A percentile compares a stretch with the other conserved stretches of the same genome.
phyloP scores from a whole-genome alignment of 1,140 invertebrate genomes.

The Drosophila lowei region DNA sequence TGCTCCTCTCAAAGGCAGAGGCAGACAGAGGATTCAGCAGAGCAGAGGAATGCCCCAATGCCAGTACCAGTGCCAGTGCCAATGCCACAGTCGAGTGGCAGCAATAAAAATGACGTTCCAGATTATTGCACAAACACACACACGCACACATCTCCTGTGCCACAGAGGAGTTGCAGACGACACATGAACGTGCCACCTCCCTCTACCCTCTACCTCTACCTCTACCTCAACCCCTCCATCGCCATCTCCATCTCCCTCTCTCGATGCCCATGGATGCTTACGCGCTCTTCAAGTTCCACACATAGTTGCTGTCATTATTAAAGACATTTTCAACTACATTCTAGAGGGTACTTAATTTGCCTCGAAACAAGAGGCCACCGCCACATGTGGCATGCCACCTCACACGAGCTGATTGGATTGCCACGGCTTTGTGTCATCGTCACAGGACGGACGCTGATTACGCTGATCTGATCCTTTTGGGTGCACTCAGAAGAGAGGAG shows the following conservation, averaged over 20 bases:
- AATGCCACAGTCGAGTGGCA: slow-evolving; percentile 66
- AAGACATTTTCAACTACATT: slow-evolving; percentile 83
- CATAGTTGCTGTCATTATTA: slow-evolving; percentile 83
- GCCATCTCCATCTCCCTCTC: not conserved
- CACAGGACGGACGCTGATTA: slow-evolving; percentile 27
- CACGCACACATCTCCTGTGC: not conserved
- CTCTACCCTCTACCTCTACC: not conserved
- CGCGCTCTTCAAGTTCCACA: slow-evolving; percentile 82
- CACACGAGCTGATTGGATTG: slow-evolving; percentile 62
- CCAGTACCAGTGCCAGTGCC: slow-evolving; percentile 15
- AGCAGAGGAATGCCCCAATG: slow-evolving; percentile 68
- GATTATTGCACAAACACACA: slow-evolving; percentile 68
- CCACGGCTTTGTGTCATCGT: slow-evolving; percentile 55
- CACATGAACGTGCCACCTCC: slow-evolving; percentile 44
- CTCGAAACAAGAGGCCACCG: slow-evolving; percentile 46
- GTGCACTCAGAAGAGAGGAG: slow-evolving; percentile 11
- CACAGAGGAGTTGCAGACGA: slow-evolving; percentile 25
- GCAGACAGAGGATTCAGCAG: not conserved
- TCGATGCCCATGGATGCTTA: slow-evolving; percentile 70
- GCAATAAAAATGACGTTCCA: slow-evolving; percentile 82
- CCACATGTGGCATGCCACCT: slow-evolving; percentile 34
- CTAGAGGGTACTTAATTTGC: slow-evolving; percentile 81
- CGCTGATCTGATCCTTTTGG: slow-evolving; percentile 53
- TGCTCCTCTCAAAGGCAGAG: too few relatives aligned
- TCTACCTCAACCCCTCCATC: too few relatives aligned